Evolutionary conservation across 2,888 invertebrate species (phyloP), one percentile per base, ranked within the genome.

Genomic region (Drosophila buzzatii): DNA sequence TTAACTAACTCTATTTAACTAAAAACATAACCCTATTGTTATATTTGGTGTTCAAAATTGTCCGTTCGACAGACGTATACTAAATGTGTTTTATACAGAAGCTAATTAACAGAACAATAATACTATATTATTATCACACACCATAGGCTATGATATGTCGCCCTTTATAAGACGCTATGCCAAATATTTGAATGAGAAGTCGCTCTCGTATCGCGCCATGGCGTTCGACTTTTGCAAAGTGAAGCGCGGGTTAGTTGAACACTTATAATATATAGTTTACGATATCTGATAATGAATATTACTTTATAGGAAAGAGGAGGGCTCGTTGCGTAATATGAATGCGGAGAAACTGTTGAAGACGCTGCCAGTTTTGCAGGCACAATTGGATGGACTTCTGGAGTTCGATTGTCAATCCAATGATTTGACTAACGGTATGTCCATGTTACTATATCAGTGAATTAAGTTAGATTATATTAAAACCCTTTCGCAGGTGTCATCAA

Each of bases 151-250:
- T 94, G 99, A 99, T 94, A 99, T 99, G 99, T 99, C 99, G 58
- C 98, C 98, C 85, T 99, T 99, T 94, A 99, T 99, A 93, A 95
- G 99, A 93, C 96, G 99, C 87, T 99, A 99, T 94, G 99, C 99
- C 92, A 98, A 98, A 94, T 99, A 99, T 95, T 95, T 99, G 93
- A 99, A 99, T 93, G 99, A 99, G 94, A 99, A 99, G 94, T 99
- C 99, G 59, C 95, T 98, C 85, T 99, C 99, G 14, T 99, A 99
- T 95, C 96, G 99, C 93, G 97, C 97, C 69, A 99, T 99, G 91
- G 99, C 99, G 82, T 99, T 99, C 93, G 99, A 99, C 94, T 99
- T 99, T 95, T 99, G 99, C 95, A 99, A 99, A 96, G 98, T 99
- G 62, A 99, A 99, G 94, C 95, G 99, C 92, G 99, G 99, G 98